Base-by-base conservation (phyloP, 2,113 vertebrate species). In the Sebastes schlegelii region DNA sequence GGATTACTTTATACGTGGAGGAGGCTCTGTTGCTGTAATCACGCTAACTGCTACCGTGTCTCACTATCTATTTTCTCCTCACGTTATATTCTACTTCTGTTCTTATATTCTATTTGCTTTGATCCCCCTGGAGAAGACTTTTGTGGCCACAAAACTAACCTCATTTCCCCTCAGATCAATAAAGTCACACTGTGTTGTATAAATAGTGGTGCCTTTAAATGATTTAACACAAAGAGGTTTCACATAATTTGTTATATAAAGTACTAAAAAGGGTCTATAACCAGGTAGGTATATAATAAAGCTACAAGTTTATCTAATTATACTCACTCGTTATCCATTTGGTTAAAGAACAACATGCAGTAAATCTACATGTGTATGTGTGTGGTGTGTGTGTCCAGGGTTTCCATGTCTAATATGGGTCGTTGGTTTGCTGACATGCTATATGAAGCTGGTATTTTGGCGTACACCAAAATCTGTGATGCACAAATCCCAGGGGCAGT, bases 401-500 rank as follows among this genome's bases (percentile, higher is more conserved):
- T 84, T 86, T 67, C 57, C 63, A 67, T 75, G 76, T 89, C 72
- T 74, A 77, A 86, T 86, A 51, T 84, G 80, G 83, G 82, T 89
- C 89, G 81, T 57, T 82, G 87, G 46, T 81, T 85, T 45, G 34
- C 74, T 83, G 68, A 88, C 81, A 82, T 78, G 68, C 84, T 88
- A 77, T 80, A 57, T 80, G 86, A 80, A 89, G 82, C 84, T 81
- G 73, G 78, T 87, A 48, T 85, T 87, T 87, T 86, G 88, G 78
- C 77, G 80, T 61, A 48, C 63, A 74, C 6, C 34, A 64, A 87
- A 89, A 62, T 85, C 80, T 87, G 82, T 79, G 78, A 84, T 62
- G 75, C 80, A 74, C 45, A 82, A 88, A 82, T 84, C 86, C 82
- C 82, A 72, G 5, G 40, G 80, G 82, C 77, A 13, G 17, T 2